phyloP scores from a whole-genome alignment of 2,113 vertebrate species.

The Leucoraja erinaceus region DNA sequence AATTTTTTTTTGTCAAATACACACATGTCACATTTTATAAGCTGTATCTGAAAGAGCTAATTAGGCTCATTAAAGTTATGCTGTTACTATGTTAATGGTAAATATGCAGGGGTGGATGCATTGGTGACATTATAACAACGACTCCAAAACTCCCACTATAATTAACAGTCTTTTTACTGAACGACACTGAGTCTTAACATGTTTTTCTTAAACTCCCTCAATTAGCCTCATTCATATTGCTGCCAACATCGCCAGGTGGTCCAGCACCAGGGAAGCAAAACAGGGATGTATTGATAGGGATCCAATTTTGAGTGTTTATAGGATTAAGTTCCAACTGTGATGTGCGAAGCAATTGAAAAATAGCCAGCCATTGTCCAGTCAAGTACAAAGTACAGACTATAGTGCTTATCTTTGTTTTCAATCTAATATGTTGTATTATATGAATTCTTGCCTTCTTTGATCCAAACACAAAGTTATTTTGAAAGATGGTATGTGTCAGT shows the following conservation, averaged over 20 bases:
- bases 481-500: constrained; percentile 43
- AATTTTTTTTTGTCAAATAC: background rate
- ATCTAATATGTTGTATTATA: constrained; percentile 46
- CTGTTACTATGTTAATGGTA: background rate
- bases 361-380: constrained; percentile 42
- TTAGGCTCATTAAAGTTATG: background rate
- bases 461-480: constrained; percentile 43
- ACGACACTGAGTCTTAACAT: constrained; percentile 39
- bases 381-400: constrained; percentile 30
- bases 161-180: constrained; percentile 42
- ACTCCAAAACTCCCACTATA: constrained; percentile 39
- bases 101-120: background rate
- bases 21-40: background rate
- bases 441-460: constrained; percentile 45
- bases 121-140: constrained; percentile 33
- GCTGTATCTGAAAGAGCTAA: background rate
- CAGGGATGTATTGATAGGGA: constrained; percentile 20
- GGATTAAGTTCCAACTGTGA: background rate
- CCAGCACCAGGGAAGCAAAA: constrained; percentile 35
- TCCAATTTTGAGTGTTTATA: constrained; percentile 27
- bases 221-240: constrained; percentile 37
- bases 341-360: background rate
- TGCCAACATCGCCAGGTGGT: constrained; percentile 42
- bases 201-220: constrained; percentile 45
- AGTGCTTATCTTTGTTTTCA: constrained; percentile 40